Evolutionary conservation across 2,888 invertebrate species (phyloP).

Genomic region (Acrocera orbiculus): DNA sequence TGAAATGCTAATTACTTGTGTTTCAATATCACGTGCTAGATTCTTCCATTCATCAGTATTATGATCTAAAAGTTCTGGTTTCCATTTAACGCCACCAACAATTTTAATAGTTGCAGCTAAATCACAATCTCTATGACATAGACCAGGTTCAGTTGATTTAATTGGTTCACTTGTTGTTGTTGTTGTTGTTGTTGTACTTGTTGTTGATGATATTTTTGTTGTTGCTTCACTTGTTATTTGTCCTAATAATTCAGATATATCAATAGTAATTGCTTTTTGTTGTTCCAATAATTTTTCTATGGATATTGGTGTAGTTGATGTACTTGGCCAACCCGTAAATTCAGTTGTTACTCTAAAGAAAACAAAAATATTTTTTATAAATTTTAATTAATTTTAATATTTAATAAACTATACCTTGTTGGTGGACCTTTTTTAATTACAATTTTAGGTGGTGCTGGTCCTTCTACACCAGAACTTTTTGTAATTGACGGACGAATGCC

Average conservation of each 20-base stretch:
- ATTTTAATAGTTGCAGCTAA: slow-evolving; percentile 74
- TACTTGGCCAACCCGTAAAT: slow-evolving; percentile 82
- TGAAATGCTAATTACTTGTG: slow-evolving; percentile 48
- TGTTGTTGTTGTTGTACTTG: slow-evolving; percentile 41
- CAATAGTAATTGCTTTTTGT: slow-evolving; percentile 40
- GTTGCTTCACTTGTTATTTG: slow-evolving; percentile 34
- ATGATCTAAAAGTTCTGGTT: slow-evolving; percentile 68
- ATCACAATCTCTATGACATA: slow-evolving; percentile 62
- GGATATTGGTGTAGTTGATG: slow-evolving; percentile 71
- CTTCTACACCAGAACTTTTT: slow-evolving; percentile 30
- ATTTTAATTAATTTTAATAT: slow-evolving; percentile 8
- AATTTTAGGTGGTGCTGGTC: slow-evolving; percentile 37
- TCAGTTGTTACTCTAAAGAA: slow-evolving; percentile 57
- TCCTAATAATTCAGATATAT: slow-evolving; percentile 32
- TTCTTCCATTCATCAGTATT: slow-evolving; percentile 76
- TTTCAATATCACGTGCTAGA: slow-evolving; percentile 61
- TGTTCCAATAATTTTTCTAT: slow-evolving; percentile 61
- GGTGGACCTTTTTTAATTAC: slow-evolving; percentile 76
- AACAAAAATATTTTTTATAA: too few species aligned
- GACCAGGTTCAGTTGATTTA: slow-evolving; percentile 57
- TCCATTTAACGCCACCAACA: slow-evolving; percentile 65
- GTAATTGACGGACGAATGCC: slow-evolving; percentile 39
- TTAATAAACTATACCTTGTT: slow-evolving; percentile 42
- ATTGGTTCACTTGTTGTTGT: slow-evolving; percentile 54
- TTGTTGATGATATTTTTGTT: slow-evolving; percentile 36